phyloP scores from a whole-genome alignment of 2,113 vertebrate species.

The Anser cygnoides region DNA sequence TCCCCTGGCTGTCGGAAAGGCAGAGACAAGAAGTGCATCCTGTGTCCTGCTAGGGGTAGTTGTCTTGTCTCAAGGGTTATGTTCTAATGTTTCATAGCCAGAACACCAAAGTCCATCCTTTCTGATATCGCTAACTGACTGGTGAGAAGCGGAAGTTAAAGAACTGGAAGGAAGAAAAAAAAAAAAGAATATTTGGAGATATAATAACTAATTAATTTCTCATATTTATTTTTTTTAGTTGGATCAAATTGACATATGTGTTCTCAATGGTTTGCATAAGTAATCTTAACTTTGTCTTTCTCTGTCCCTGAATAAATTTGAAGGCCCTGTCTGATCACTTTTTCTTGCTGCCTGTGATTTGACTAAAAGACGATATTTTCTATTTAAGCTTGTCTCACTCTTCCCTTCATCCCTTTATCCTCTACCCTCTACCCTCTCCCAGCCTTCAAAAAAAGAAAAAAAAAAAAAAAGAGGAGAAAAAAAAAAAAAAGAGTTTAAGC shows the following conservation, averaged over 20 bases:
- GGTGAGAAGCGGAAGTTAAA: background rate
- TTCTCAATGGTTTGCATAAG: background rate
- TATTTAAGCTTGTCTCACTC: background rate
- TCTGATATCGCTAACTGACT: background rate
- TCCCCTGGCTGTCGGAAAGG: background rate
- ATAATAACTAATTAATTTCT: conserved; percentile 1
- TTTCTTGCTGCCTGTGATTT: conserved; percentile 50
- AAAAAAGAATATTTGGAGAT: background rate
- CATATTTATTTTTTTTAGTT: background rate
- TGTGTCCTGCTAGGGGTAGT: background rate
- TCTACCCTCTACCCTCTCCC: background rate
- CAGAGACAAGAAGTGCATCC: background rate
- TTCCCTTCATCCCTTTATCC: background rate
- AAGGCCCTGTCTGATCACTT: background rate
- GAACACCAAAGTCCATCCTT: background rate
- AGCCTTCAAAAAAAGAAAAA: background rate
- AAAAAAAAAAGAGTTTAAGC: background rate
- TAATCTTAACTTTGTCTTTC: background rate
- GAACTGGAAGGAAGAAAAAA: background rate
- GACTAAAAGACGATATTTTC: conserved; percentile 61
- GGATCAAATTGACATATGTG: background rate
- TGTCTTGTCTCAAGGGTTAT: background rate
- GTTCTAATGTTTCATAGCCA: background rate
- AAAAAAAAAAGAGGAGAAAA: background rate
- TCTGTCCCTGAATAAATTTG: conserved; percentile 46